Evolutionary conservation across 2,888 invertebrate genomes (phyloP).

Genomic region (Andrena chrysosceles): DNA sequence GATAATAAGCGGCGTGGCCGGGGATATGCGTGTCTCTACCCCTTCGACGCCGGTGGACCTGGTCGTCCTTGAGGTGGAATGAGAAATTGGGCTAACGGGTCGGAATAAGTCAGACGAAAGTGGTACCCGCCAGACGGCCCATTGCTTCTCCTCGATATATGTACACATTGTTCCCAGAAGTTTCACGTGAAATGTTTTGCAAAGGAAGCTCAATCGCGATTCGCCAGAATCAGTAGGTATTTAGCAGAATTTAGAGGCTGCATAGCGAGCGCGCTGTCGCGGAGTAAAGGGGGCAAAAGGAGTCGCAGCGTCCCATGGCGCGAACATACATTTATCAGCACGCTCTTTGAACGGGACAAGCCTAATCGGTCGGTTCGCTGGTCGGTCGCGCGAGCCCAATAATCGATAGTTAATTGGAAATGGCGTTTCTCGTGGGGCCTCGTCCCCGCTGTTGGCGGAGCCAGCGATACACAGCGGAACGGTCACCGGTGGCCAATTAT

Average conservation of each 20-base stretch:
- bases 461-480: slow-evolving; percentile 42
- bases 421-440: slow-evolving; percentile 61
- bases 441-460: not conserved
- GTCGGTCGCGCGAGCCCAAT: slow-evolving; percentile 61
- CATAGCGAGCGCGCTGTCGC: not conserved
- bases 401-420: slow-evolving; percentile 77
- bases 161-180: not conserved
- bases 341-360: slow-evolving; percentile 56
- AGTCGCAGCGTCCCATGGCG: slow-evolving; percentile 44
- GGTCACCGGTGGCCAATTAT: slow-evolving; percentile 64
- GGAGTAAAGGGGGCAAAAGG: slow-evolving; percentile 1
- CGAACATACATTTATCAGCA: slow-evolving; percentile 51
- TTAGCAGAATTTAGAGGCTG: slow-evolving; percentile 7
- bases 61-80: slow-evolving; percentile 70
- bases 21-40: slow-evolving; percentile 41
- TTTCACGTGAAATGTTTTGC: not conserved
- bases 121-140: not conserved
- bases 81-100: slow-evolving; percentile 75
- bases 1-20: slow-evolving; percentile 63
- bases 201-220: not conserved
- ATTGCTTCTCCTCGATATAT: not conserved
- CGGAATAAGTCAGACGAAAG: slow-evolving; percentile 61
- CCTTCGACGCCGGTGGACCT: slow-evolving; percentile 22
- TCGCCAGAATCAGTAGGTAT: not conserved
- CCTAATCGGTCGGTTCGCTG: slow-evolving; percentile 55